Evolutionary conservation across 2,113 vertebrate genomes (phyloP), one percentile per base, ranked within the genome.

Genomic region (Edolisoma coerulescens): DNA sequence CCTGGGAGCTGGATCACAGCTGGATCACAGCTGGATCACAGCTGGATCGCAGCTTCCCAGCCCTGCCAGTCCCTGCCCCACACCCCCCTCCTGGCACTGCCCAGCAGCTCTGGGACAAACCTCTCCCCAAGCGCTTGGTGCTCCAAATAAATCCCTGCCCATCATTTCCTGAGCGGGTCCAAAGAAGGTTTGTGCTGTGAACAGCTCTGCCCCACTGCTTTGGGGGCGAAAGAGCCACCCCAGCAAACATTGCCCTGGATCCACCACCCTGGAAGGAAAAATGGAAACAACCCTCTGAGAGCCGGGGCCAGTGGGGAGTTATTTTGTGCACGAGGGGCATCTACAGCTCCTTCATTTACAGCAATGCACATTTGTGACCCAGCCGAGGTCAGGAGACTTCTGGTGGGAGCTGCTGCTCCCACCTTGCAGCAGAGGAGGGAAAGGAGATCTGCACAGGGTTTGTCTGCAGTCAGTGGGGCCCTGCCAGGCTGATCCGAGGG

Each of bases 311-410:
- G 59, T 7, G 3, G 0, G 26, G 64, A 69, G 4, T 6, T 45
- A 1, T n/a, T 10, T 1, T 53, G 28, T 67, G 45, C 63, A 1
- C 1, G 2, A 9, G 23, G 39, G 44, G 16, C 33, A 11, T 3
- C 10, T 3, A 0, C 4, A 59, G 65, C 75, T 79, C 57, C 30
- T 37, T 8, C 14, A 5, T 3, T 13, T 7, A 2, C 44, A 49
- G 56, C 27, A 65, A 33, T 23, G 11, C 52, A 14, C 37, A 4
- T 69, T 44, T 11, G 0, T 10, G 13, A 28, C 16, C n/a, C 81
- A 41, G 2, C 7, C 6, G 4, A 19, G 74, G 49, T 14, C 64
- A 7, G 7, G 11, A 7, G 0, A n/a, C 30, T 68, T 13, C 44
- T 56, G 1, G 15, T 21, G 57, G 69, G 30, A 65, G 0, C 17